phyloP scores from a whole-genome alignment of 2,113 vertebrate genomes.

The Lepus americanus region DNA sequence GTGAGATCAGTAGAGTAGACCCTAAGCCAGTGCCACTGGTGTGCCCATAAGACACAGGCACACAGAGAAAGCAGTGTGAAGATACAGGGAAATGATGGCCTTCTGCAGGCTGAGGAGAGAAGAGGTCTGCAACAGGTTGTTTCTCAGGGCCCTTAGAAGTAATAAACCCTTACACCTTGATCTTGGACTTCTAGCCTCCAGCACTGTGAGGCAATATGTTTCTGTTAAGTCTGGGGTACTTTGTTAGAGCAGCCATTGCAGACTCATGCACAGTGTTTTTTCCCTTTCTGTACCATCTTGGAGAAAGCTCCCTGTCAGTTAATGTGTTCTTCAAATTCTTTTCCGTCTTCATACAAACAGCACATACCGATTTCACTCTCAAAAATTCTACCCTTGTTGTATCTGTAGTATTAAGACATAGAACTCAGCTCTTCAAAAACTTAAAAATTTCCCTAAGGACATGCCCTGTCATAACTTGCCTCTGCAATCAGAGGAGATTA shows the following conservation, averaged over 20 bases:
- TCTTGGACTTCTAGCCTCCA: not conserved
- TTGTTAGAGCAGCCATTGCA: rapidly evolving
- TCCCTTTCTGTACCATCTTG: not conserved
- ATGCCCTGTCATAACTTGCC: not conserved
- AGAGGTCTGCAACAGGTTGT: not conserved
- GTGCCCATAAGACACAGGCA: not conserved
- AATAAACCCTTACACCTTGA: not conserved
- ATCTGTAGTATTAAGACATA: not conserved
- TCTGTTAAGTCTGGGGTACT: not conserved
- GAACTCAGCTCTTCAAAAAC: not conserved
- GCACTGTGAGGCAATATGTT: not conserved
- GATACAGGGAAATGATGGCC: not conserved
- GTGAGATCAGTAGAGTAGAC: not conserved
- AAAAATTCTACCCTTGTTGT: not conserved
- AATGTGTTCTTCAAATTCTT: not conserved
- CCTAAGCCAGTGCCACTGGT: not conserved
- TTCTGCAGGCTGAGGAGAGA: not conserved
- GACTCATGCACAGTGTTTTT: not conserved
- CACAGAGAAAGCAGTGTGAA: not conserved
- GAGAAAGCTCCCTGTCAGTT: not conserved
- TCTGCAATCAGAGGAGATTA: not conserved
- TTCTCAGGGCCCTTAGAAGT: not conserved
- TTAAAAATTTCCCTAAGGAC: not conserved
- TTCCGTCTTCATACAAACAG: not conserved
- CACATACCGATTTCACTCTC: not conserved